phyloP scores from a whole-genome alignment of 2,888 invertebrate genomes.

The Cepaea hortensis region DNA sequence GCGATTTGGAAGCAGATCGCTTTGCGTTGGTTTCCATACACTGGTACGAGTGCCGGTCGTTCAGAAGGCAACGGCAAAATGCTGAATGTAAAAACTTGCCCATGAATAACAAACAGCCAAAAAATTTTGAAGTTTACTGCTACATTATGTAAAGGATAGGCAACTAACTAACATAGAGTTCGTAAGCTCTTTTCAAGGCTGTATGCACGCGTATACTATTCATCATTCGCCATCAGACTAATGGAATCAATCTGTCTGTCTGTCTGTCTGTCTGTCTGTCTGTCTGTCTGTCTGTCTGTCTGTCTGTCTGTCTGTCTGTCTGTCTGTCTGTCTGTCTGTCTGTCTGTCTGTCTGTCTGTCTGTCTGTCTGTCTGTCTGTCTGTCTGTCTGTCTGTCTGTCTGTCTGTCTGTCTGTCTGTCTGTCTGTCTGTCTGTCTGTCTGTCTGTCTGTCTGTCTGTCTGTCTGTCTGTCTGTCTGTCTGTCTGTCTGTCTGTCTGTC shows the following conservation, averaged over 20 bases:
- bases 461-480: slow-evolving; percentile 21
- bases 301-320: slow-evolving; percentile 33
- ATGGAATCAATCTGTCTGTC: not conserved
- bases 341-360: slow-evolving; percentile 14
- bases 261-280: slow-evolving; percentile 29
- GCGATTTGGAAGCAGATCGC: too few relatives aligned
- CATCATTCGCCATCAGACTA: not conserved
- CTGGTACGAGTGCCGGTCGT: too few relatives aligned
- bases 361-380: slow-evolving; percentile 11
- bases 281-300: slow-evolving; percentile 37
- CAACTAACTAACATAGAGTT: too few relatives aligned
- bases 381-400: slow-evolving; percentile 7
- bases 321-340: slow-evolving; percentile 10
- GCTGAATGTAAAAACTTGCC: too few relatives aligned
- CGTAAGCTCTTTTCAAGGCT: not conserved
- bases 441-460: slow-evolving; percentile 35
- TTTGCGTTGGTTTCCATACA: too few relatives aligned
- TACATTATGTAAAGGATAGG: too few relatives aligned
- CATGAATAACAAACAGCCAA: too few relatives aligned
- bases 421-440: slow-evolving; percentile 39
- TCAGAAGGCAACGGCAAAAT: too few relatives aligned
- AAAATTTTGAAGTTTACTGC: too few relatives aligned
- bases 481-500: slow-evolving; percentile 34
- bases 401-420: slow-evolving; percentile 24
- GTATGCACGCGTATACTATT: not conserved